These are phyloP conservation scores for Megamerina dolium DNA, from an alignment of 2,888 invertebrate species.

Conservation along the genomic window DNA sequence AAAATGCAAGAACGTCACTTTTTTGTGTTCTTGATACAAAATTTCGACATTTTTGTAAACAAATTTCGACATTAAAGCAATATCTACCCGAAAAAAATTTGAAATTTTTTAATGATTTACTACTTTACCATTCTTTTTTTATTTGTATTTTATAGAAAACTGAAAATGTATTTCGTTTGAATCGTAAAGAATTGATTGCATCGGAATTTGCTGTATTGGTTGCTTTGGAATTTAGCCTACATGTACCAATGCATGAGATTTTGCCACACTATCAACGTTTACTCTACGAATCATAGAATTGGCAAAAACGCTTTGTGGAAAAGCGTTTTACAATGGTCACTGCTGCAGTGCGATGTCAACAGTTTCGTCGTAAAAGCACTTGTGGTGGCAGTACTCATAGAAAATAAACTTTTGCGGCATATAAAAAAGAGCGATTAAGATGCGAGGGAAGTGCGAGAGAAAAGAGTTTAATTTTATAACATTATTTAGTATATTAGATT, in stretches of 20 bases:
- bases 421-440: not conserved
- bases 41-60: no score
- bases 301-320: constrained; percentile 40
- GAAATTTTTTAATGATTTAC: not conserved
- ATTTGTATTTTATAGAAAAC: constrained; percentile 61
- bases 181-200: constrained; percentile 80
- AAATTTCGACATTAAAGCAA: no score
- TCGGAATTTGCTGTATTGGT: constrained; percentile 94
- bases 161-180: constrained; percentile 83
- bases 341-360: constrained; percentile 30
- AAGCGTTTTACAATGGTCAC: constrained; percentile 36
- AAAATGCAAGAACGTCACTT: no score
- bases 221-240: constrained; percentile 89
- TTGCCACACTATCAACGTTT: constrained; percentile 93
- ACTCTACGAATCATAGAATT: constrained; percentile 81
- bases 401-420: not conserved
- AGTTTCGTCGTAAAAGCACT: constrained; percentile 35
- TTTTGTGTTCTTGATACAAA: no score
- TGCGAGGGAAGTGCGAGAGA: no score
- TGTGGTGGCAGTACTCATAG: constrained; percentile 8
- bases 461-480: no score
- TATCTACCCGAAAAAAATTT: not conserved
- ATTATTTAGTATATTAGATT: no score
- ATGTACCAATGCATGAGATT: constrained; percentile 85
- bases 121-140: not conserved